A percentile compares a stretch with the other conserved stretches of the same genome.
These are phyloP conservation scores for Pinctada fucata DNA, from an alignment of 2,888 invertebrate genomes.

Conservation along the genomic window DNA sequence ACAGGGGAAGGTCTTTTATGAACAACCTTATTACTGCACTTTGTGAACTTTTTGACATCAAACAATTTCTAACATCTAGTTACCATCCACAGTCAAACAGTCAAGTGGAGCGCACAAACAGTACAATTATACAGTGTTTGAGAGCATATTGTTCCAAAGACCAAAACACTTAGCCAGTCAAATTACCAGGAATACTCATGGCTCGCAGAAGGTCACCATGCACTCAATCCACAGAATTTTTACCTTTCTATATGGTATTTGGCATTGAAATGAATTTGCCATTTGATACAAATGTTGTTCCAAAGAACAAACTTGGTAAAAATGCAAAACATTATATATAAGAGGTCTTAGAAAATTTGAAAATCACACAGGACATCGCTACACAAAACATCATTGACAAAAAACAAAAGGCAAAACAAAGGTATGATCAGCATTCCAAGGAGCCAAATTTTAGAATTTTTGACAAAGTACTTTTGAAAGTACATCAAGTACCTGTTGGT, in stretches of 20 bases:
- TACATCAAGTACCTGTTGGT: constrained; percentile 16
- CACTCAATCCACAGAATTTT: constrained; percentile 33
- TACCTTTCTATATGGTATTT: constrained; percentile 38
- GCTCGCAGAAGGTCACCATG: constrained; percentile 35
- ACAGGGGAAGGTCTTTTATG: constrained; percentile 42
- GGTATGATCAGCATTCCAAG: constrained; percentile 23
- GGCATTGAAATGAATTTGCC: constrained; percentile 38
- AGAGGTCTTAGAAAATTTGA: constrained; percentile 8
- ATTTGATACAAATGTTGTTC: constrained; percentile 1
- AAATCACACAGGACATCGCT: constrained; percentile 11
- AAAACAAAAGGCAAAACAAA: constrained; percentile 2
- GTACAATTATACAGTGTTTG: constrained; percentile 34
- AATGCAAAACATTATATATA: constrained; percentile 15
- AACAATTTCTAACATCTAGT: constrained; percentile 35
- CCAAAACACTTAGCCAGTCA: constrained; percentile 39
- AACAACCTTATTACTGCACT: constrained; percentile 40
- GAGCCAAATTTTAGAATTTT: constrained; percentile 26
- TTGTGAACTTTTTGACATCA: constrained; percentile 41
- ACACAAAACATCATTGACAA: neutral
- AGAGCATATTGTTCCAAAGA: constrained; percentile 40
- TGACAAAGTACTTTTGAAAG: constrained; percentile 28
- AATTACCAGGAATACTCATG: constrained; percentile 40
- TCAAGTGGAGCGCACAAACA: constrained; percentile 39
- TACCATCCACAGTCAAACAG: constrained; percentile 44
- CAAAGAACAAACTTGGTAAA: constrained; percentile 12